Evolutionary conservation across 2,888 invertebrate species (phyloP).

Genomic region (Nomada fucata): DNA sequence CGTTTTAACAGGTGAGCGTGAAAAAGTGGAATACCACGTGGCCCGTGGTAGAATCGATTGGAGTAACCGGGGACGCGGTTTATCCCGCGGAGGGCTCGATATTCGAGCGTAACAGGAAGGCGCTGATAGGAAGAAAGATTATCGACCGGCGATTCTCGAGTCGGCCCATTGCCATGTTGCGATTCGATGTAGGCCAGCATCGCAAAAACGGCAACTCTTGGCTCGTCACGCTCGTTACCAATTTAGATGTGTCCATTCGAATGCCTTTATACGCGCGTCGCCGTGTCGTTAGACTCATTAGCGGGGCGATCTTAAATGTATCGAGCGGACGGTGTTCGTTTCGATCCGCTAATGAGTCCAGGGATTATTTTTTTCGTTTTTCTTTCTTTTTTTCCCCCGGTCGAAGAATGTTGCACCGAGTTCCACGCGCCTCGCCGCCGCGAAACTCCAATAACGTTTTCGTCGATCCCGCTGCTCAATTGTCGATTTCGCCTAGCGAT

Average conservation of each 20-base stretch:
- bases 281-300: constrained; percentile 74
- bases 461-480: no score
- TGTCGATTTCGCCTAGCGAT: no score
- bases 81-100: constrained; percentile 36
- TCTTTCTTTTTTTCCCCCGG: constrained; percentile 8
- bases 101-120: constrained; percentile 48
- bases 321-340: constrained; percentile 30
- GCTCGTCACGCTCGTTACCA: constrained; percentile 72
- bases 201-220: constrained; percentile 67
- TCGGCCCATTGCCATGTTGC: constrained; percentile 49
- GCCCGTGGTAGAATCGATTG: constrained; percentile 10
- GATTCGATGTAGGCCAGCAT: constrained; percentile 71
- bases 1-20: constrained; percentile 44
- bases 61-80: constrained; percentile 5
- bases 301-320: constrained; percentile 49
- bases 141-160: constrained; percentile 55
- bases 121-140: constrained; percentile 60
- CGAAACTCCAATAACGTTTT: not conserved
- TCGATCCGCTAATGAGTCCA: constrained; percentile 33
- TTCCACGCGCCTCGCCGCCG: not conserved
- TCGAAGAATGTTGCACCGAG: not conserved
- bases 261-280: constrained; percentile 65
- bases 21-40: constrained; percentile 20
- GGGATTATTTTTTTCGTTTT: constrained; percentile 17
- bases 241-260: constrained; percentile 78